These are phyloP conservation scores for Mizuhopecten yessoensis DNA, from an alignment of 1,140 invertebrate species.

Conservation along the genomic window DNA sequence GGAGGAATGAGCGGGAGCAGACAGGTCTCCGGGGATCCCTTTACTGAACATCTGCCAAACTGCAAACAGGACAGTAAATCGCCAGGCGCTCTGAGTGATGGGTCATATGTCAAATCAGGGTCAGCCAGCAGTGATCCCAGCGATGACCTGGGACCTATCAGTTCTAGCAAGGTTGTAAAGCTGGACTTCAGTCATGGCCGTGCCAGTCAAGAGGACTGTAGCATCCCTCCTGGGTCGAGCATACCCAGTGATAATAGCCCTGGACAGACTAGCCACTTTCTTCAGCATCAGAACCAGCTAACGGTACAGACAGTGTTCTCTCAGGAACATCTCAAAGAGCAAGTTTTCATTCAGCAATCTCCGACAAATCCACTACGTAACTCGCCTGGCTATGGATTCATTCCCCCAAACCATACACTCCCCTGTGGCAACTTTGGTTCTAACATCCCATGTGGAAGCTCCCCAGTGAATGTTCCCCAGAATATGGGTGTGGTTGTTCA, in stretches of 20 bases:
- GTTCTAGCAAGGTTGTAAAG: constrained; percentile 58
- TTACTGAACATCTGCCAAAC: constrained; percentile 44
- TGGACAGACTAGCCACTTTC: constrained; percentile 23
- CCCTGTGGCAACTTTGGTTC: constrained; percentile 17
- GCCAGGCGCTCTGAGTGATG: constrained; percentile 41
- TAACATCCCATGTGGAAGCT: not conserved
- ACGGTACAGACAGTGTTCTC: constrained; percentile 54
- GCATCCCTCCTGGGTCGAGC: not conserved
- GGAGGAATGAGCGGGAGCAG: not conserved
- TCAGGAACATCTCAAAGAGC: constrained; percentile 55
- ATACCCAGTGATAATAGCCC: not conserved
- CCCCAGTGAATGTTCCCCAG: constrained; percentile 42
- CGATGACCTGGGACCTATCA: constrained; percentile 61
- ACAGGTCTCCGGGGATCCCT: constrained; percentile 37
- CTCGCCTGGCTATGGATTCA: constrained; percentile 29
- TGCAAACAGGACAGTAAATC: constrained; percentile 49
- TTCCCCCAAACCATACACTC: not conserved
- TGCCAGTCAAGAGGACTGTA: constrained; percentile 41
- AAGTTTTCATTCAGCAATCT: constrained; percentile 52
- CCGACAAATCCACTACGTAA: constrained; percentile 10
- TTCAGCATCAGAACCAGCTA: constrained; percentile 45
- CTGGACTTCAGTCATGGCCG: constrained; percentile 60
- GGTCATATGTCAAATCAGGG: not conserved
- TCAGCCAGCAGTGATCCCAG: constrained; percentile 46
- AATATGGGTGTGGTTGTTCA: constrained; percentile 45